Conservation (phyloP, 2,888 invertebrate genomes). For the Drosophila flavopinicola region DNA sequence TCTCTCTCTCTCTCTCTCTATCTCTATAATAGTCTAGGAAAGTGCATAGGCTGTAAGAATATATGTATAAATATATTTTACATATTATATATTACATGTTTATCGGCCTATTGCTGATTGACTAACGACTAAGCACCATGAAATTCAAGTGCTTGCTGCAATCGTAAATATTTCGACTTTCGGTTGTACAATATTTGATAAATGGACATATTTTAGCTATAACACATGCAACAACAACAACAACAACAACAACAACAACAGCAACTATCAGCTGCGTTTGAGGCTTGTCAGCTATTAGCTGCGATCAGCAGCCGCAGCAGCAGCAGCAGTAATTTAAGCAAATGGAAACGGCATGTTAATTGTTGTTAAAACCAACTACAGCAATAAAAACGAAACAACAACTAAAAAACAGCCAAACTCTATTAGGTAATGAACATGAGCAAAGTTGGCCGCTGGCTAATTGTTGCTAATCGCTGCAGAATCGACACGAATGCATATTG, state of each 20-base stretch:
- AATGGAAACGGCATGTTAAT: conserved; percentile 72
- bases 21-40: neutral
- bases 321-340: conserved; percentile 36
- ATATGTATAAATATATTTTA: neutral
- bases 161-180: conserved; percentile 64
- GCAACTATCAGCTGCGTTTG: conserved; percentile 29
- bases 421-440: conserved; percentile 70
- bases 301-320: conserved; percentile 27
- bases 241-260: neutral
- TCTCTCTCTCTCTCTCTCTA: too few relatives aligned
- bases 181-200: conserved; percentile 62
- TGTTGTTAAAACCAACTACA: conserved; percentile 46
- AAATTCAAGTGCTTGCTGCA: conserved; percentile 4
- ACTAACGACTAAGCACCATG: conserved; percentile 55
- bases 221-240: conserved; percentile 1
- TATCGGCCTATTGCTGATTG: conserved; percentile 54
- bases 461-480: conserved; percentile 75
- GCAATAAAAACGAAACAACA: conserved; percentile 11
- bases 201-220: conserved; percentile 37
- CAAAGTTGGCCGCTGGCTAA: conserved; percentile 61
- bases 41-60: too few relatives aligned
- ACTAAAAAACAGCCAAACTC: conserved; percentile 38
- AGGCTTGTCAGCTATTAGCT: conserved; percentile 51
- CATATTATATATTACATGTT: conserved; percentile 20
- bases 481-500: conserved; percentile 60